These are phyloP conservation scores for Budorcas taxicolor DNA, from an alignment of 2,113 vertebrate genomes.

Conservation along the genomic window DNA sequence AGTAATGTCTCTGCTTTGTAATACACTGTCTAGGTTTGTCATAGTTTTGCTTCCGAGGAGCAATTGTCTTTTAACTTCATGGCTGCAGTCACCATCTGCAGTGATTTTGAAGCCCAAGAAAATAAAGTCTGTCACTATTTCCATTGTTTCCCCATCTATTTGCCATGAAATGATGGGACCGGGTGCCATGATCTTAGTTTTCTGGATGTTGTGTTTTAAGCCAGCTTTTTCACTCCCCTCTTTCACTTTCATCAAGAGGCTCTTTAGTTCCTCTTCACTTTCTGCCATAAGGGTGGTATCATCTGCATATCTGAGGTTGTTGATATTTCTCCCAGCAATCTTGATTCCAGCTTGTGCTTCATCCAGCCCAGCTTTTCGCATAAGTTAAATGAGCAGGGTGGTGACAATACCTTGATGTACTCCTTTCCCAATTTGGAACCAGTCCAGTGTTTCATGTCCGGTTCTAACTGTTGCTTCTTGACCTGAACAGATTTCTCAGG, in stretches of 20 bases:
- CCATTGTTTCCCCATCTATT: neutral
- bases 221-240: neutral
- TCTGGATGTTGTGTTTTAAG: neutral
- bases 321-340: neutral
- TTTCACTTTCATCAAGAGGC: neutral
- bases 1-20: neutral
- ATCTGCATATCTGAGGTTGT: neutral
- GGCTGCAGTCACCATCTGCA: neutral
- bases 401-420: neutral
- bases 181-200: neutral
- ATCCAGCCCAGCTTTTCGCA: neutral
- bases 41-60: neutral
- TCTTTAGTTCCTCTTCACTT: neutral
- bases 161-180: neutral
- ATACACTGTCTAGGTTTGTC: neutral
- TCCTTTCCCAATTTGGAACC: neutral
- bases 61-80: neutral
- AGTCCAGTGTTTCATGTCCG: neutral
- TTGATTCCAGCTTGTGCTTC: neutral
- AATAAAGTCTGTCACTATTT: neutral
- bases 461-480: neutral
- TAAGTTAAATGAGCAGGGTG: neutral
- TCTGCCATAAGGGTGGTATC: neutral
- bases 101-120: neutral
- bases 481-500: neutral